Percentiles rank a stretch among this genome's conserved stretches.
Evolutionary conservation across 2,888 invertebrate species (phyloP).

Genomic region (Azorinus chamasolen): DNA sequence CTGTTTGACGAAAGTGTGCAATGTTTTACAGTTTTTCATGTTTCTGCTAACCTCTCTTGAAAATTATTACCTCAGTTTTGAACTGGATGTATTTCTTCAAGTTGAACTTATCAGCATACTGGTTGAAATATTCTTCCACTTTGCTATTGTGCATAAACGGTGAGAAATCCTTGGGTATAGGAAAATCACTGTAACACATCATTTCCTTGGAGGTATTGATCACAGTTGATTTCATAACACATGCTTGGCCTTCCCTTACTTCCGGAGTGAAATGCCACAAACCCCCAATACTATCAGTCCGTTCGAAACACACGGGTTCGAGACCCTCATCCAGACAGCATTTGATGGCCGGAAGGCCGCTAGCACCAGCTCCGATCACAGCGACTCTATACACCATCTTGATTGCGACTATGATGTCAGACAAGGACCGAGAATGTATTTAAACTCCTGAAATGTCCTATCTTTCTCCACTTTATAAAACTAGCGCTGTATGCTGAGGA

Average conservation of each 20-base stretch:
- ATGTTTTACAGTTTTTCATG: too few relatives aligned
- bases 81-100: slow-evolving; percentile 80
- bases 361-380: slow-evolving; percentile 80
- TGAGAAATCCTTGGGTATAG: slow-evolving; percentile 81
- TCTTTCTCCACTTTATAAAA: too few relatives aligned
- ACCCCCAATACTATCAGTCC: slow-evolving; percentile 80
- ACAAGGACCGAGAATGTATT: too few relatives aligned
- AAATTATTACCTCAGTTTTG: slow-evolving; percentile 70
- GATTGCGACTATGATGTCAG: not conserved
- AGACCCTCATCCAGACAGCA: slow-evolving; percentile 81
- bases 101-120: slow-evolving; percentile 82
- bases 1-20: too few relatives aligned
- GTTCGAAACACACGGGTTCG: slow-evolving; percentile 81
- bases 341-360: slow-evolving; percentile 81
- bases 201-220: slow-evolving; percentile 85
- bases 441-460: too few relatives aligned
- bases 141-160: slow-evolving; percentile 85
- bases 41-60: too few relatives aligned
- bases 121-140: slow-evolving; percentile 83
- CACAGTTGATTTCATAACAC: slow-evolving; percentile 83
- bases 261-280: slow-evolving; percentile 81
- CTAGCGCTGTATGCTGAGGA: too few relatives aligned
- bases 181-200: slow-evolving; percentile 85
- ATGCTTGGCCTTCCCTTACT: slow-evolving; percentile 72
- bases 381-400: slow-evolving; percentile 61